A percentile compares a stretch with the other conserved stretches of the same genome.
These are phyloP conservation scores for Oeneis ivallda DNA, from an alignment of 2,888 invertebrate species.

Conservation along the genomic window DNA sequence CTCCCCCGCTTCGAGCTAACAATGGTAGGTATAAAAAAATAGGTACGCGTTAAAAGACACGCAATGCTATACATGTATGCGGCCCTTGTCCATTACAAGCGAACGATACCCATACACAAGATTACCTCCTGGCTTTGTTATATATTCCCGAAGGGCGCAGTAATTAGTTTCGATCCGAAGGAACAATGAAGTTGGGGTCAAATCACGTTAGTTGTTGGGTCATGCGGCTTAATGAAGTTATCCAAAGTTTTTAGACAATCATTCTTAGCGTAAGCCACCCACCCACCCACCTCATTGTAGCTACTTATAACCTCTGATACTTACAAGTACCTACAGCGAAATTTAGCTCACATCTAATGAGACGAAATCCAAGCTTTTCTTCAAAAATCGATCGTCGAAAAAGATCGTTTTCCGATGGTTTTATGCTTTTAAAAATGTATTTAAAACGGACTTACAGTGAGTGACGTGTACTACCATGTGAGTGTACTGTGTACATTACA, in stretches of 20 bases:
- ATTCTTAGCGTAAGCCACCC: background rate
- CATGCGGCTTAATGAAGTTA: conserved; percentile 57
- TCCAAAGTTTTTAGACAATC: conserved; percentile 12
- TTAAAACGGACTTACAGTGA: too few relatives aligned
- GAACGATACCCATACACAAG: conserved; percentile 45
- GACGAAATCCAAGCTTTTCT: background rate
- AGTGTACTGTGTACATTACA: too few relatives aligned
- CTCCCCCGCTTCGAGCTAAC: conserved; percentile 62
- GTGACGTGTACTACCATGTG: too few relatives aligned
- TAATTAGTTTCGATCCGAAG: conserved; percentile 49
- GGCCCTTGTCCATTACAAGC: conserved; percentile 28
- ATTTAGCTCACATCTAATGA: background rate
- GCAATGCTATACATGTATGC: conserved; percentile 17
- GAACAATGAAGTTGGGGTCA: conserved; percentile 48
- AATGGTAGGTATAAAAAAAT: conserved; percentile 49
- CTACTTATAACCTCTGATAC: background rate
- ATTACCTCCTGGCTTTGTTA: conserved; percentile 56
- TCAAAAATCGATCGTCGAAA: background rate
- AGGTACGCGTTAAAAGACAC: conserved; percentile 40
- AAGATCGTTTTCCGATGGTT: too few relatives aligned
- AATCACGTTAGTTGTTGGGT: conserved; percentile 57
- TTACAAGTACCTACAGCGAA: background rate
- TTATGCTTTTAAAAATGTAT: too few relatives aligned
- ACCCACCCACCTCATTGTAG: background rate
- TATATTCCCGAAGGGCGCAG: conserved; percentile 49